Percentiles rank a stretch among this genome's conserved stretches.
Conservation (phyloP, 30 jellyfish, hydroid and myxozoan genomes). For the Pseudorhiza aurosa region DNA sequence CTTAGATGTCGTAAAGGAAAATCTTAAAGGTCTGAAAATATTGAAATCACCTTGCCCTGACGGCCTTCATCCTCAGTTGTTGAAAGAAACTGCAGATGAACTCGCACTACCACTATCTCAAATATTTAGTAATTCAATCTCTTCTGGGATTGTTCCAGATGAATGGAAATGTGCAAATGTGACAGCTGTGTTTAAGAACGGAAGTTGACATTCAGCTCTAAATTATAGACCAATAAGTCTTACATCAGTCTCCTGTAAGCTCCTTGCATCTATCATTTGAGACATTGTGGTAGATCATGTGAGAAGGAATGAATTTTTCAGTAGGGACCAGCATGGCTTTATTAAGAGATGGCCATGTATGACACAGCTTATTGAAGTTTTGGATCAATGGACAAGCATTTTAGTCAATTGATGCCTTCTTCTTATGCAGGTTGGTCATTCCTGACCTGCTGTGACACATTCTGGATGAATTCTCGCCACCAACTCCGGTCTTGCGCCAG, state of each 20-base stretch:
- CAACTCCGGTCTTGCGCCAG: too few relatives aligned
- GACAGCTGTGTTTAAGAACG: constrained; percentile 42
- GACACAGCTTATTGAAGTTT: constrained; percentile 36
- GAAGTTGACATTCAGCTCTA: constrained; percentile 21
- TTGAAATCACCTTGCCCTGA: constrained; percentile 15
- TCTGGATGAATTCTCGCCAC: too few relatives aligned
- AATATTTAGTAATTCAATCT: constrained; percentile 16
- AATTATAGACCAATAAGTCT: constrained; percentile 4
- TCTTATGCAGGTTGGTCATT: constrained; percentile 4
- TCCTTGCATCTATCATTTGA: constrained; percentile 26
- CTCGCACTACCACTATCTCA: constrained; percentile 19
- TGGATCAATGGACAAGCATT: constrained; percentile 43
- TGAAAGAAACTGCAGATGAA: constrained; percentile 15
- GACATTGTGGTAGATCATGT: constrained; percentile 16
- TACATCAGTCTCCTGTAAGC: constrained; percentile 3
- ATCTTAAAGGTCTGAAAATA: not conserved
- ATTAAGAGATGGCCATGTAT: not conserved
- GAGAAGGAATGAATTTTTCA: constrained; percentile 13
- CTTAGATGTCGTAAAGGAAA: constrained; percentile 7
- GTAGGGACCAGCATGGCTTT: constrained; percentile 33
- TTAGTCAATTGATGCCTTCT: constrained; percentile 39
- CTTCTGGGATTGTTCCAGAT: constrained; percentile 40
- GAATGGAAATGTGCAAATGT: constrained; percentile 36
- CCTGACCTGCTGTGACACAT: too few relatives aligned
- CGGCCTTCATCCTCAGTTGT: constrained; percentile 17